Evolutionary conservation across 2,888 invertebrate species (phyloP), one percentile per base, ranked within the genome.

Genomic region (Elysia crispata): DNA sequence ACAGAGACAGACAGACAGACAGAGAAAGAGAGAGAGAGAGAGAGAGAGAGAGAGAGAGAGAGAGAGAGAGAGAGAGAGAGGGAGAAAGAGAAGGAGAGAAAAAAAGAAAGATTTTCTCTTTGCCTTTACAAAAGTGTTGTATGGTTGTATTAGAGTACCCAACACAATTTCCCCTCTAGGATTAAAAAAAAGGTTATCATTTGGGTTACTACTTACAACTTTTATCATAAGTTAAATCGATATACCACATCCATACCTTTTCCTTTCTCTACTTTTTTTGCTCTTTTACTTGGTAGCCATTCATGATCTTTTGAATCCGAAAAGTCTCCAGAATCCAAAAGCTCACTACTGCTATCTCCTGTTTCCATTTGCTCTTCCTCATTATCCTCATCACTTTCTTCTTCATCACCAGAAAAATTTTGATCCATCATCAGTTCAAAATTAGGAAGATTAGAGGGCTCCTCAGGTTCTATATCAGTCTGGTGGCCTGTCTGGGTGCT

Each of bases 261-360:
- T 31, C 54, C 49, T 25, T 66, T 79, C 31, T 57, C 57, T 50
- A 66, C 66, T 31, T 66, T 79, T 18, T 1, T 6, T 72, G 15
- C 50, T 49, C 31, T 31, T 64, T 74, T 66, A 73, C 28, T 60
- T 57, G 79, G 79, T 8, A 60, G n/a, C 79, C 79, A 79, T 0
- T 79, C 79, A 33, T 67, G 57, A 75, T 79, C 79, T 8, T 60
- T 50, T 25, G 25, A 33, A 57, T 75, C 69, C 11, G 49, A 0
- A 15, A 75, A 13, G 41, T 79, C 75, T 25, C 74, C 75, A 64
- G 79, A 54, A 69, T 75, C 79, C 50, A 79, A 8, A 60, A 64
- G 33, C 25, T 75, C 75, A 66, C 60, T 41, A 28, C 25, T 70
- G 8, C 70, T 66, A 15, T 31, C 70, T 20, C 57, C 31, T n/a